phyloP scores from a whole-genome alignment of 2,797 vertebrate genomes.

The Myotis myotis region DNA sequence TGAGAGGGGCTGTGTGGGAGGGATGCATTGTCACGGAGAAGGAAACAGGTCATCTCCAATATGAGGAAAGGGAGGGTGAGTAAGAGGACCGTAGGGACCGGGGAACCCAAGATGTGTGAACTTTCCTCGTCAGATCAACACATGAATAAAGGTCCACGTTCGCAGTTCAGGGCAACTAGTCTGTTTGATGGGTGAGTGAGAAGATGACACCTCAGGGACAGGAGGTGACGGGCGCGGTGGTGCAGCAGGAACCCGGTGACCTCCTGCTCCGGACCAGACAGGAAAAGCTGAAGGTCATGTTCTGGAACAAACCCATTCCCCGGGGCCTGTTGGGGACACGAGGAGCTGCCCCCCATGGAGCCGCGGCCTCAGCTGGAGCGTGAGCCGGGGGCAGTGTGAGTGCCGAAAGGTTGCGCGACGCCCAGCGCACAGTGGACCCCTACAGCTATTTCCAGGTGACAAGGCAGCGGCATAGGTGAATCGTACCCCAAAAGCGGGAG shows the following conservation, averaged over 20 bases:
- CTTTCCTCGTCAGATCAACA: neutral
- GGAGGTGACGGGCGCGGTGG: slow-evolving; percentile 16
- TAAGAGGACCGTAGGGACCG: neutral
- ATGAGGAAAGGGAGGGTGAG: neutral
- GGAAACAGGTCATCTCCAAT: neutral
- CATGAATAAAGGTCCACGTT: neutral
- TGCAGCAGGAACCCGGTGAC: neutral
- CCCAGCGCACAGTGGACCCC: slow-evolving; percentile 65
- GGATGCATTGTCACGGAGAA: neutral
- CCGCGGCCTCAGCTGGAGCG: too few relatives aligned
- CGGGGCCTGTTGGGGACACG: neutral
- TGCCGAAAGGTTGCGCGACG: slow-evolving; percentile 65
- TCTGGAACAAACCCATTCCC: slow-evolving; percentile 58
- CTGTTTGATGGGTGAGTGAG: neutral
- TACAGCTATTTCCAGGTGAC: slow-evolving; percentile 69
- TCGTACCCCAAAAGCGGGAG: neutral
- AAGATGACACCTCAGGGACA: neutral
- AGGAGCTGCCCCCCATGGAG: too few relatives aligned
- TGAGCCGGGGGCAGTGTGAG: slow-evolving; percentile 2
- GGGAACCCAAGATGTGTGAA: neutral
- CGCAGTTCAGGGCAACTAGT: neutral
- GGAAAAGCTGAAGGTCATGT: slow-evolving; percentile 69
- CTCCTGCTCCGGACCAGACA: neutral
- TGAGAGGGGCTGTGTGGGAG: neutral
- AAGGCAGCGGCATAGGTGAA: slow-evolving; percentile 57